Base-by-base conservation (phyloP, 2,797 vertebrate species). In the Anabacerthia variegaticeps region DNA sequence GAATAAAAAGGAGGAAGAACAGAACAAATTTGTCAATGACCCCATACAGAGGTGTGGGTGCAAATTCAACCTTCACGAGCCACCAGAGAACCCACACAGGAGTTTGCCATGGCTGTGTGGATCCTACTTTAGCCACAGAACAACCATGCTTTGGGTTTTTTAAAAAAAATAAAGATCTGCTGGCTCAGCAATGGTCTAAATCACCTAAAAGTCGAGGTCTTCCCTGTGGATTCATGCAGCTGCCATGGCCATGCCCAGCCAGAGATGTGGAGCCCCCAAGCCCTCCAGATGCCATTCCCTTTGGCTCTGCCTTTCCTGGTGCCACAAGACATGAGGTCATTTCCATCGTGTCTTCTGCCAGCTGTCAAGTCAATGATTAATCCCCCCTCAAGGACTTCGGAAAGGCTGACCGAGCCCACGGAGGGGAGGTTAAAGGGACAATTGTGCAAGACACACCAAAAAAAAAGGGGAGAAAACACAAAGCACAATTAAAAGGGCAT, bases 281-380 rank as follows among this genome's bases (percentile, higher is more conserved):
- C 16, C 55, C 43, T 84, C 37, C 51, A 66, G n/a, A 68, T 21
- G 8, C 61, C n/a, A 36, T n/a, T 73, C 5, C n/a, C 28, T 16
- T 36, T 46, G 49, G 30, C 37, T 67, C 41, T 66, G 5, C 71
- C 52, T 82, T 58, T 66, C 43, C 27, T 34, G 24, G 15, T 68
- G 43, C 51, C 36, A 54, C 1, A 0, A 65, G 8, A 8, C 36
- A 0, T 32, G 20, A 21, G 54, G 7, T 30, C 39, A 43, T 20
- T 52, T 46, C 30, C 62, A 62, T 81, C 8, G 17, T 14, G 6
- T 48, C 21, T 43, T 66, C 36, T 80, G 19, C 55, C 51, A 51
- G 56, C 49, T 77, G 28, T 73, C 21, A 43, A 74, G 88, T 95
- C 82, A 96, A 93, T 96, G 51, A 94, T 96, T 97, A 95, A 94